phyloP scores from a whole-genome alignment of 2,888 invertebrate species.

The Helobdella robusta region DNA sequence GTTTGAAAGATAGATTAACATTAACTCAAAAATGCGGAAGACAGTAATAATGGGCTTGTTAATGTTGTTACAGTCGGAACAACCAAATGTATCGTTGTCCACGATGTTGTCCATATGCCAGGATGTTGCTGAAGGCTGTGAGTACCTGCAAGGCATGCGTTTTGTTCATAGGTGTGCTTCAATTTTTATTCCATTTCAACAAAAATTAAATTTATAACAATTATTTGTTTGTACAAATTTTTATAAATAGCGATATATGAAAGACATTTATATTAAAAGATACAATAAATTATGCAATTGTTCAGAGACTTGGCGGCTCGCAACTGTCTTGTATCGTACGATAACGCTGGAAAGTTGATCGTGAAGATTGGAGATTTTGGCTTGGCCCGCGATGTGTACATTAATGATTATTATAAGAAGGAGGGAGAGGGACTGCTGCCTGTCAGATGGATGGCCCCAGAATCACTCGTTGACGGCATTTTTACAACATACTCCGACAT shows the following conservation, averaged over 20 bases:
- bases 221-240: neutral
- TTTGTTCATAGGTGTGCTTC: conserved; percentile 54
- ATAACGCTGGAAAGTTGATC: conserved; percentile 44
- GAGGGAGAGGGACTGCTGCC: conserved; percentile 80
- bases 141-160: conserved; percentile 89
- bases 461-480: conserved; percentile 85
- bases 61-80: too few relatives aligned
- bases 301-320: conserved; percentile 76
- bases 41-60: too few relatives aligned
- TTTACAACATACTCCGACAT: conserved; percentile 94
- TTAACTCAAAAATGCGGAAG: too few relatives aligned
- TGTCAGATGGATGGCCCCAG: conserved; percentile 96
- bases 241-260: too few relatives aligned
- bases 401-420: conserved; percentile 92
- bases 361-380: conserved; percentile 98
- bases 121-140: conserved; percentile 87
- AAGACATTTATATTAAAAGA: too few relatives aligned
- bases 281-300: neutral
- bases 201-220: neutral
- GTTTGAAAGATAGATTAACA: too few relatives aligned
- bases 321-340: conserved; percentile 72
- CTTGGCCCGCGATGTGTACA: conserved; percentile 83
- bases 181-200: neutral
- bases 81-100: conserved; percentile 64
- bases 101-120: conserved; percentile 85